Conservation (phyloP, 2,888 invertebrate species). For the Tenodera sinensis region DNA sequence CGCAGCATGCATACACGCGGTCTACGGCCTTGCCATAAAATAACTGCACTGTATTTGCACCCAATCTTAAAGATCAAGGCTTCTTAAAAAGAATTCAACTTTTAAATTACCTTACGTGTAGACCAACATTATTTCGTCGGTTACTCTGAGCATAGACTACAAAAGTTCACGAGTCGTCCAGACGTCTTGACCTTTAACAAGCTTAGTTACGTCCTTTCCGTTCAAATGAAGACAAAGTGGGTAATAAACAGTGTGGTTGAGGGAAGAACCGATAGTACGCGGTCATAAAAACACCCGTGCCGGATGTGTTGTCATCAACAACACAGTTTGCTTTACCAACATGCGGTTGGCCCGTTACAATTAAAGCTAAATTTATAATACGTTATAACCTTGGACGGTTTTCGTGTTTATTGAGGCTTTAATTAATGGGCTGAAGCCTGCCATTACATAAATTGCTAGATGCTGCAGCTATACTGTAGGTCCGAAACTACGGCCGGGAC, state of each 20-base stretch:
- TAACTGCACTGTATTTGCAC: no score
- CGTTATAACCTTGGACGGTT: neutral
- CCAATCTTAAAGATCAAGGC: no score
- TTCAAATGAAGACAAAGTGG: neutral
- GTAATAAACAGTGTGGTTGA: neutral
- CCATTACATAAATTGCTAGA: neutral
- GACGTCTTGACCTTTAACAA: neutral
- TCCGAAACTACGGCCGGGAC: neutral
- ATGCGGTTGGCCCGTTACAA: neutral
- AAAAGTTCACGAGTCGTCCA: neutral
- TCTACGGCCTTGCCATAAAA: no score
- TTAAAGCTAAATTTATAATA: slow-evolving; percentile 10
- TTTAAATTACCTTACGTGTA: no score
- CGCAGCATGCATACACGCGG: no score
- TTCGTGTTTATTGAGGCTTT: neutral
- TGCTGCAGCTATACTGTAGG: neutral
- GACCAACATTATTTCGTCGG: no score
- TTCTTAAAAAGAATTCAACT: no score
- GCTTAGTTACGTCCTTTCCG: neutral
- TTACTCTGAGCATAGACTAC: no score
- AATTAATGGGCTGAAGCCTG: neutral
- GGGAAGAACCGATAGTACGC: neutral
- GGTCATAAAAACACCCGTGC: neutral
- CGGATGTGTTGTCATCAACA: neutral
- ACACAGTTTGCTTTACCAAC: neutral